phyloP scores from a whole-genome alignment of 2,113 vertebrate species.

The Psilopsiagon aurifrons region DNA sequence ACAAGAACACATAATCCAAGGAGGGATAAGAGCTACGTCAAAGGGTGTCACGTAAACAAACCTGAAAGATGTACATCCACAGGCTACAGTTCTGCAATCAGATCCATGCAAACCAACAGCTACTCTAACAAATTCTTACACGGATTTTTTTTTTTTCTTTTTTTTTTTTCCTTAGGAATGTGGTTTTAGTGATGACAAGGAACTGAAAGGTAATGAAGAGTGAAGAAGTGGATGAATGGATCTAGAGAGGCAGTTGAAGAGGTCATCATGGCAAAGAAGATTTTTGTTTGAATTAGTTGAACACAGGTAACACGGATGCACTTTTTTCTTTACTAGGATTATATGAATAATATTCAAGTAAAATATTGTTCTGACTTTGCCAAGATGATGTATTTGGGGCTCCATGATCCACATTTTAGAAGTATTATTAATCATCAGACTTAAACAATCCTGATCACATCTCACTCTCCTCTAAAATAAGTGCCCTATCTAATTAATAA shows the following conservation, averaged over 20 bases:
- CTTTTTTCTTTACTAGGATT: neutral
- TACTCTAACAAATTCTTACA: neutral
- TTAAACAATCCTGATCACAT: neutral
- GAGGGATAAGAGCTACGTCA: neutral
- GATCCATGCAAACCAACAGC: neutral
- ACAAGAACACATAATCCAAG: neutral
- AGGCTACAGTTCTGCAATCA: neutral
- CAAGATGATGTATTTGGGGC: neutral
- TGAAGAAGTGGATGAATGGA: neutral
- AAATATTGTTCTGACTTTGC: neutral
- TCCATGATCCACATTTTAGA: neutral
- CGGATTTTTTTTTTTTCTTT: rapidly evolving
- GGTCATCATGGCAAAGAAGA: neutral
- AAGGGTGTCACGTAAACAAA: neutral
- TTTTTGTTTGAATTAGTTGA: neutral
- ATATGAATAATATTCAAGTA: neutral
- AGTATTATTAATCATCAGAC: neutral
- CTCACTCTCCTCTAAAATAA: neutral
- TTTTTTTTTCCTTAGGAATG: neutral
- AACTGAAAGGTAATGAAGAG: neutral
- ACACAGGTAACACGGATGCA: neutral
- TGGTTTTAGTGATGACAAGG: neutral
- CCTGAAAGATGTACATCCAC: neutral
- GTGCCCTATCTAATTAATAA: neutral
- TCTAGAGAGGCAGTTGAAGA: neutral